Evolutionary conservation across 2,888 invertebrate genomes (phyloP), one percentile per base, ranked within the genome.

Genomic region (Ichneumon xanthorius): DNA sequence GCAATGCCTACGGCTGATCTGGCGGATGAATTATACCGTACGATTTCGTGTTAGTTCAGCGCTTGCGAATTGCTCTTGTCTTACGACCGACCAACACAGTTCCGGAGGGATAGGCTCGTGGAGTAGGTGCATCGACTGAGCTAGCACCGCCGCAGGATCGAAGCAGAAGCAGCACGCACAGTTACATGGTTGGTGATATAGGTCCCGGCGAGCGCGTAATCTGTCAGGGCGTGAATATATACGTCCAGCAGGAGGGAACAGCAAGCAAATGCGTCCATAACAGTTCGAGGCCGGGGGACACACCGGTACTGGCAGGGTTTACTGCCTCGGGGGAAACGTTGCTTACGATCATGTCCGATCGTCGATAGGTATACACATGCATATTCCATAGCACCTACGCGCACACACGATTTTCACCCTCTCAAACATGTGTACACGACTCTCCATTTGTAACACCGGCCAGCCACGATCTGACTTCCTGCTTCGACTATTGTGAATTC

Each of bases 221-320:
- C 89, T 89, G 88, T 89, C 88, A 89, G 72, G 87, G 84, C 79
- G 88, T 85, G 84, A 88, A 88, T 88, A 80, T 88, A 88, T 88
- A 88, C 86, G 84, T 86, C 84, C 68, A 71, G 68, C 58, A 72
- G 77, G 77, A 79, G 79, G 33, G 75, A 80, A 26, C 78, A 45
- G 58, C 83, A 78, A 84, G 84, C 88, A 88, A 88, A 88, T 88
- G 87, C 87, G 83, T 89, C 87, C 88, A 87, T 89, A 89, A 88
- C 89, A 79, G 83, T 71, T 82, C 63, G 84, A 73, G 83, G 40
- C 75, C 73, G 72, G 81, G 71, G 78, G 53, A 67, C 81, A 85
- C 78, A 53, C 78, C 78, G 63, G 72, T 75, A 53, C 79, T 80
- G 72, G 81, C 85, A 83, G 87, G 87, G 87, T 88, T 88, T 87